phyloP scores from a whole-genome alignment of 2,888 invertebrate genomes.

The Lasioglossum zephyrum region DNA sequence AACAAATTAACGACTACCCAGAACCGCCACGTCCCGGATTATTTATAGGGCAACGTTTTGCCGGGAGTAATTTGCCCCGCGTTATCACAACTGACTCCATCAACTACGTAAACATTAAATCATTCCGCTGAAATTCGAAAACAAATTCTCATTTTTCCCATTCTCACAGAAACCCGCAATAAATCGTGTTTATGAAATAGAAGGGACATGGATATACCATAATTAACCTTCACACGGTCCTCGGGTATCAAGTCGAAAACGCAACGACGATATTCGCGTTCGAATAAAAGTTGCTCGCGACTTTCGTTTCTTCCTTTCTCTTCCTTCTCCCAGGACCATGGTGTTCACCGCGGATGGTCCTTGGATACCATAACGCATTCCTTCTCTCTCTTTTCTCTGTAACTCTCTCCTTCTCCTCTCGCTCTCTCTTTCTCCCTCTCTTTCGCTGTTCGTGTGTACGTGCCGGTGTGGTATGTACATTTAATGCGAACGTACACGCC shows the following conservation, averaged over 20 bases:
- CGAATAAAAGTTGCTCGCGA: slow-evolving; percentile 8
- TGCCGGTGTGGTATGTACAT: slow-evolving; percentile 43
- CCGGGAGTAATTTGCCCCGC: slow-evolving; percentile 33
- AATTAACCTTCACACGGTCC: not conserved
- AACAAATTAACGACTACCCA: slow-evolving; percentile 65
- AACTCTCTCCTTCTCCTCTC: not conserved
- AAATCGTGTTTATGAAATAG: not conserved
- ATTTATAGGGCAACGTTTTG: slow-evolving; percentile 42
- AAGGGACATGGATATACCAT: too few species aligned
- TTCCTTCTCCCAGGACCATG: slow-evolving; percentile 1
- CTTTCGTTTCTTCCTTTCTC: slow-evolving; percentile 7
- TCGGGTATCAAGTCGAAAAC: not conserved
- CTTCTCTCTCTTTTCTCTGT: not conserved
- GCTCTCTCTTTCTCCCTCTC: not conserved
- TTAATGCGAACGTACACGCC: slow-evolving; percentile 53
- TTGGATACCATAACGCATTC: slow-evolving; percentile 33
- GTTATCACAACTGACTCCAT: slow-evolving; percentile 28
- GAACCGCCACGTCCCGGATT: slow-evolving; percentile 42
- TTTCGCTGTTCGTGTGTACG: slow-evolving; percentile 14
- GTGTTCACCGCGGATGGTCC: slow-evolving; percentile 7
- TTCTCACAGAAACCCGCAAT: not conserved
- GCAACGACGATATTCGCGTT: not conserved
- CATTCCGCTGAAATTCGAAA: not conserved
- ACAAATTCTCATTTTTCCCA: not conserved
- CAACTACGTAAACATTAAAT: slow-evolving; percentile 11